A percentile compares a stretch with the other conserved stretches of the same genome.
These are phyloP conservation scores for Nibea coibor DNA, from an alignment of 2,113 vertebrate species.

Conservation along the genomic window DNA sequence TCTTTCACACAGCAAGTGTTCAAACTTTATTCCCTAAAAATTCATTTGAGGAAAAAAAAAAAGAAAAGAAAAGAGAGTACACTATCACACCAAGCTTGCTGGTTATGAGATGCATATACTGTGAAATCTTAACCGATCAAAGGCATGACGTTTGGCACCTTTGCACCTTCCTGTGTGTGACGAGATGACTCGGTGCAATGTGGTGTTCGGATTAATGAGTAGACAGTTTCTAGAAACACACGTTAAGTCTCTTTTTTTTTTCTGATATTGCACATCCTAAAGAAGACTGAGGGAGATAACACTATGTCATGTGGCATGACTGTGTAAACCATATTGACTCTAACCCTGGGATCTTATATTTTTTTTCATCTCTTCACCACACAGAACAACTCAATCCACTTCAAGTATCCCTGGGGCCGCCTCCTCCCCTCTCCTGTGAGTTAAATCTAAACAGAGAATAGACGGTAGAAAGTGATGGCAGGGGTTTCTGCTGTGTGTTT, in stretches of 20 bases:
- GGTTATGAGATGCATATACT: constrained; percentile 66
- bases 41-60: constrained; percentile 20
- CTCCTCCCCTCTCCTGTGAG: constrained; percentile 46
- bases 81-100: constrained; percentile 59
- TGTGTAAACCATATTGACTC: constrained; percentile 78
- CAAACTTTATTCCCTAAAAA: constrained; percentile 35
- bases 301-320: constrained; percentile 64
- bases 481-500: constrained; percentile 43
- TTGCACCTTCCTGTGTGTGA: constrained; percentile 44
- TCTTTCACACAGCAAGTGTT: constrained; percentile 37
- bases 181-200: constrained; percentile 46
- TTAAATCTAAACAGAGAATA: constrained; percentile 42
- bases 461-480: constrained; percentile 37
- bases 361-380: constrained; percentile 11
- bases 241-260: constrained; percentile 44
- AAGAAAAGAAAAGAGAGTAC: constrained; percentile 32
- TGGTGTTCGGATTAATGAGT: constrained; percentile 26
- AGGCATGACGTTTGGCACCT: constrained; percentile 76
- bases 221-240: constrained; percentile 56
- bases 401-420: constrained; percentile 50
- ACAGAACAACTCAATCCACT: constrained; percentile 37
- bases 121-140: constrained; percentile 46
- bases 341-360: constrained; percentile 66
- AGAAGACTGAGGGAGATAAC: constrained; percentile 65
- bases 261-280: constrained; percentile 81